Base-by-base conservation (phyloP, 2,888 invertebrate genomes). In the Tenthredo amoena region DNA sequence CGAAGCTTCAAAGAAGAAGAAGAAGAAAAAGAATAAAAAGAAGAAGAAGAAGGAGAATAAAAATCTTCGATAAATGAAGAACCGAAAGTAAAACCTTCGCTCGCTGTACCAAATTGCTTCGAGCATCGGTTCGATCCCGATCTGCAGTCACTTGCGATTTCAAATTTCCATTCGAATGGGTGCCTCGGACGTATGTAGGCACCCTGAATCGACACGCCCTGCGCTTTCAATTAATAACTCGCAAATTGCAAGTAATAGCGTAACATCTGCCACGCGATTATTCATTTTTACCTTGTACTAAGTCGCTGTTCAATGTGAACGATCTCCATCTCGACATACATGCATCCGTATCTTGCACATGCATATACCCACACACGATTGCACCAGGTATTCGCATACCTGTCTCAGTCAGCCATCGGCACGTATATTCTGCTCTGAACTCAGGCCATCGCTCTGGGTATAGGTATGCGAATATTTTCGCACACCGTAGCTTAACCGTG, bases 181-280 rank as follows among this genome's bases (percentile, higher is more conserved):
- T n/a, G 74, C 43, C 26, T 21, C 74, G 74, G 74, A 62, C 10
- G 62, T 55, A 26, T 3, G 76, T 50, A 76, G 2, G 43, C 18
- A 77, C 34, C 31, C 12, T 50, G 50, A 77, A 74, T 74, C 74
- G 74, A 76, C n/a, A 76, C 76, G 47, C 47, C 26, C 50, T 47
- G 43, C 26, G 47, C 76, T 76, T 76, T 76, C 76, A 76, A 76
- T 47, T 76, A 47, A 76, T 43, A 47, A 47, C 47, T 15, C 15
- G 47, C 47, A 72, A 76, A 47, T 76, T 76, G 47, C 76, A 47
- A 76, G 43, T 76, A 76, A 76, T 43, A 43, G 76, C 76, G 26
- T 47, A 76, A 47, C 76, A 43, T 76, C 76, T 76, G 43, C 47
- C 76, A 76, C 43, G 76, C 76, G 47, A 76, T 76, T 76, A 76